Conservation (phyloP, 2,113 vertebrate genomes). For the Rynchops niger region DNA sequence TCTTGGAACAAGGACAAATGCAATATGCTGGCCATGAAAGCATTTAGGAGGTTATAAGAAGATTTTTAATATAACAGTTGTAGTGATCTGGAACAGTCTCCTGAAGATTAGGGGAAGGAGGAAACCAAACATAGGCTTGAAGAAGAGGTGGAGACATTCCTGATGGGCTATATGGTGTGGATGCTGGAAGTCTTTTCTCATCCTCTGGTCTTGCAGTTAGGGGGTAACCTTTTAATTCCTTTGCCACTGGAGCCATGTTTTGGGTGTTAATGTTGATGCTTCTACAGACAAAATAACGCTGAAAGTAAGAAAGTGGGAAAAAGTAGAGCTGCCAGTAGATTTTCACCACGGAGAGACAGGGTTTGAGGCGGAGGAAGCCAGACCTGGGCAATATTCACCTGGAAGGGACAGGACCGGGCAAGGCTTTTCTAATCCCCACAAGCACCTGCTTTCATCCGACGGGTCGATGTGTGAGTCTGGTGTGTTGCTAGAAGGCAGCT, state of each 20-base stretch:
- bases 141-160: not conserved
- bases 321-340: not conserved
- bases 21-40: not conserved
- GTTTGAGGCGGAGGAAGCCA: not conserved
- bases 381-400: not conserved
- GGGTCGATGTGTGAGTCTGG: not conserved
- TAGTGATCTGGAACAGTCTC: not conserved
- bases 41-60: not conserved
- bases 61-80: not conserved
- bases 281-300: not conserved
- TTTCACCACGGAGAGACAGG: not conserved
- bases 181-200: not conserved
- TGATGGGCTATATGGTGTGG: not conserved
- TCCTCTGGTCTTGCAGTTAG: not conserved
- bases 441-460: not conserved
- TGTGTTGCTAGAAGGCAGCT: not conserved
- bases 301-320: not conserved
- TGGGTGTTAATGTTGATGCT: not conserved
- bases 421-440: not conserved
- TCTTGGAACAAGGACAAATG: constrained; percentile 22
- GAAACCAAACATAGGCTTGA: not conserved
- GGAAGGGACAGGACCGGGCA: not conserved
- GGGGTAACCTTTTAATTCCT: not conserved
- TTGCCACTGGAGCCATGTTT: not conserved
- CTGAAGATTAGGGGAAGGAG: not conserved